phyloP scores from a whole-genome alignment of 2,113 vertebrate species.

The Lophochroa leadbeateri region DNA sequence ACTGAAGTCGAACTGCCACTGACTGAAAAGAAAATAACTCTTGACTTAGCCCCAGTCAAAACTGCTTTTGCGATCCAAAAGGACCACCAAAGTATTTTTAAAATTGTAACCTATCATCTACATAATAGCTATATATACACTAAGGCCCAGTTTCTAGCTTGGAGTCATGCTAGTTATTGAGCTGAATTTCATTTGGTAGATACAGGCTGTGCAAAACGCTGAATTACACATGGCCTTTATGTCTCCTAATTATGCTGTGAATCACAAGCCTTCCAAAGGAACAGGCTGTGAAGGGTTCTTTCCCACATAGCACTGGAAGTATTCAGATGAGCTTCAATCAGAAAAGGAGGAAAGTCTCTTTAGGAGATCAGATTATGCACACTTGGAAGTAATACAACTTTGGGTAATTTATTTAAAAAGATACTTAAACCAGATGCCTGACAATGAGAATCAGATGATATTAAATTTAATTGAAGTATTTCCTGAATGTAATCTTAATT shows the following conservation, averaged over 20 bases:
- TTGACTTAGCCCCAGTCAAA: background rate
- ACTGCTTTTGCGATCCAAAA: background rate
- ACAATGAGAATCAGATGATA: background rate
- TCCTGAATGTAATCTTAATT: background rate
- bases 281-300: background rate
- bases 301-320: background rate
- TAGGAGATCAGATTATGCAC: background rate
- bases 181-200: background rate
- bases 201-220: background rate
- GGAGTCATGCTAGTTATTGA: background rate
- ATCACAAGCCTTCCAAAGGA: background rate
- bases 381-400: background rate
- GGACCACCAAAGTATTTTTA: background rate
- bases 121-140: background rate
- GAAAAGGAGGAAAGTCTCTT: background rate
- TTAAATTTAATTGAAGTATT: background rate
- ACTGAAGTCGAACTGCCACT: conserved; percentile 80
- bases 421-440: background rate
- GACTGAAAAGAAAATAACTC: conserved; percentile 72
- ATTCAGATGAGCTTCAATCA: background rate
- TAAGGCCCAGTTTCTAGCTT: background rate
- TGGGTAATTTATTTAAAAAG: background rate
- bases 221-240: background rate
- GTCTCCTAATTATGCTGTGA: background rate
- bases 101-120: background rate